Conservation (phyloP, 2,113 vertebrate species). For the Tinamus guttatus region DNA sequence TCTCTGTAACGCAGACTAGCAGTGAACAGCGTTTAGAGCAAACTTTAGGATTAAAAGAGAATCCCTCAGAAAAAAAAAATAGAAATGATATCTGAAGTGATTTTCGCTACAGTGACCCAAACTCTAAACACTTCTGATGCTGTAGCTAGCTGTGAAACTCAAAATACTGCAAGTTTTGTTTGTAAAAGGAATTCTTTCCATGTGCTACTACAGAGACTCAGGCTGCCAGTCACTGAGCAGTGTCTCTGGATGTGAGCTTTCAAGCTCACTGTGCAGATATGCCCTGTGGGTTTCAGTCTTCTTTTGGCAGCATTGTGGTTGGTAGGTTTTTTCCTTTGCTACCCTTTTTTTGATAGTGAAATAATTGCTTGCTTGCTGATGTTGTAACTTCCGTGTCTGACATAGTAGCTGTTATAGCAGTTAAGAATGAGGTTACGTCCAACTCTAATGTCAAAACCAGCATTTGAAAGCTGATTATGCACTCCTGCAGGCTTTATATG, state of each 20-base stretch:
- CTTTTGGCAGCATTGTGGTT: background rate
- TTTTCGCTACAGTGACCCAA: background rate
- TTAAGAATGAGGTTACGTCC: background rate
- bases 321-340: background rate
- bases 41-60: background rate
- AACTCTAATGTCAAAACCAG: constrained; percentile 14
- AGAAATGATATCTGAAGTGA: background rate
- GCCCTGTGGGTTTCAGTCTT: background rate
- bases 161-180: background rate
- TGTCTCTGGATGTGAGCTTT: background rate
- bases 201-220: background rate
- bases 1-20: background rate
- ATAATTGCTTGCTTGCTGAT: background rate
- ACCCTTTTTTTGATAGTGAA: background rate
- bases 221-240: background rate
- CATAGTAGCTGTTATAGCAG: background rate
- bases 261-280: accelerated
- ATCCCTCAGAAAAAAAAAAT: background rate
- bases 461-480: constrained; percentile 42
- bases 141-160: background rate
- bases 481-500: constrained; percentile 10
- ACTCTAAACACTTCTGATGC: background rate
- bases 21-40: background rate
- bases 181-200: background rate
- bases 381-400: background rate